Evolutionary conservation across 35 echinoderm and acorn worm species (phyloP).

Genomic region (Stichopus chloronotus): DNA sequence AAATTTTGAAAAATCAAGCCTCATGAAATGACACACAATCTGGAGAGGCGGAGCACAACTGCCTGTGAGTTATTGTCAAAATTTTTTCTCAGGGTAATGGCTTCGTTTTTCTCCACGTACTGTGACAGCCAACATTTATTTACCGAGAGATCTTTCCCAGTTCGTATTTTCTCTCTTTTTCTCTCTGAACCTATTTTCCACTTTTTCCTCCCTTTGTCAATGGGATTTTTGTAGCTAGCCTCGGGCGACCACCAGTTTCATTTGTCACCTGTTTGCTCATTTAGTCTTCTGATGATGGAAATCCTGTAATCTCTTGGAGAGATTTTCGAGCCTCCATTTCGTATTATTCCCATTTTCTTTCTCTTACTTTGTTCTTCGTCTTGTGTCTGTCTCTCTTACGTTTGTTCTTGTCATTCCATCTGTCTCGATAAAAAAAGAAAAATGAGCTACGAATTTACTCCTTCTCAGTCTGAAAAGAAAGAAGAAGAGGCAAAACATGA

Average conservation of each 20-base stretch:
- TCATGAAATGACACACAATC: too few species aligned
- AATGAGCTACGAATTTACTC: background rate
- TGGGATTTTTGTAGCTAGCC: background rate
- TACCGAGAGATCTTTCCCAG: background rate
- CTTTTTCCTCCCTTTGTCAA: too few species aligned
- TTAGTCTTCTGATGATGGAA: background rate
- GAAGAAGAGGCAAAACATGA: background rate
- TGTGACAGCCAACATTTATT: background rate
- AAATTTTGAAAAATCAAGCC: too few species aligned
- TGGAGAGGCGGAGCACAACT: too few species aligned
- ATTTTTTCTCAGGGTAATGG: too few species aligned
- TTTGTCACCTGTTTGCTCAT: background rate
- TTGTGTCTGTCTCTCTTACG: too few species aligned
- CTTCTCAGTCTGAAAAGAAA: background rate
- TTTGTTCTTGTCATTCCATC: background rate
- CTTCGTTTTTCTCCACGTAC: too few species aligned
- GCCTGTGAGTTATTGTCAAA: too few species aligned
- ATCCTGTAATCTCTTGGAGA: background rate
- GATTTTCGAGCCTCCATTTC: background rate
- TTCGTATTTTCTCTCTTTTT: background rate
- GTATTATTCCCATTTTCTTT: background rate
- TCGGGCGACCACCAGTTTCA: background rate
- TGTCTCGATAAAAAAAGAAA: background rate
- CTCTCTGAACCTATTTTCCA: background rate
- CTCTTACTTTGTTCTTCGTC: too few species aligned